These are phyloP conservation scores for Rhynchotus rufescens DNA, from an alignment of 2,797 vertebrate species.

Conservation along the genomic window DNA sequence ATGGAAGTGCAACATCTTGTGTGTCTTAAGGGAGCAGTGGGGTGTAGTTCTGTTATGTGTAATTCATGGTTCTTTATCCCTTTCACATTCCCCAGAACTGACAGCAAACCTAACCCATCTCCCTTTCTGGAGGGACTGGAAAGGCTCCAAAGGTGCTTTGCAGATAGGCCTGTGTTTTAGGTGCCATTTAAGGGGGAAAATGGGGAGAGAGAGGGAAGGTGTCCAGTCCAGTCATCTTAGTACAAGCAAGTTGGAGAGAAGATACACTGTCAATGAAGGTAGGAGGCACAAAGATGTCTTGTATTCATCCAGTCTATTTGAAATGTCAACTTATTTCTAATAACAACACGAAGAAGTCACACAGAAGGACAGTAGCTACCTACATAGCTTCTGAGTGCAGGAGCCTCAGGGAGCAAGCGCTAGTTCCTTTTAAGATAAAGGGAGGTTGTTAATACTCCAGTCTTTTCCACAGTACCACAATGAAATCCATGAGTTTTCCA, in stretches of 20 bases:
- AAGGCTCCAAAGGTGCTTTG: background rate
- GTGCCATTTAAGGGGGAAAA: background rate
- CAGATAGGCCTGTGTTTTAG: background rate
- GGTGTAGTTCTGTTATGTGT: conserved; percentile 35
- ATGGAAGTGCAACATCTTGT: conserved; percentile 54
- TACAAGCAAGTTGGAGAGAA: background rate
- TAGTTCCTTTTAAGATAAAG: background rate
- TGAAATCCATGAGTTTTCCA: background rate
- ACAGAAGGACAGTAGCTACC: background rate
- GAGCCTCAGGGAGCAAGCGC: background rate
- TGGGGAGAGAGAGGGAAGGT: background rate
- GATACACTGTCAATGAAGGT: background rate
- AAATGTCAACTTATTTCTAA: background rate
- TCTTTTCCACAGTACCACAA: background rate
- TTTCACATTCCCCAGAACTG: conserved; percentile 39
- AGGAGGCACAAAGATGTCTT: background rate
- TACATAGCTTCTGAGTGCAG: background rate
- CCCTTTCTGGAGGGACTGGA: conserved; percentile 8
- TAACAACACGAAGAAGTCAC: background rate
- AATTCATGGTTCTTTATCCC: conserved; percentile 37
- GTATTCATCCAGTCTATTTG: background rate
- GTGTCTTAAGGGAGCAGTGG: conserved; percentile 49
- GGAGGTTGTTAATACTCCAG: background rate
- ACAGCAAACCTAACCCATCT: conserved; percentile 12
- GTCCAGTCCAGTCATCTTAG: background rate